Evolutionary conservation across 2,888 invertebrate genomes (phyloP), one percentile per base, ranked within the genome.

Genomic region (Masnerella sp.): DNA sequence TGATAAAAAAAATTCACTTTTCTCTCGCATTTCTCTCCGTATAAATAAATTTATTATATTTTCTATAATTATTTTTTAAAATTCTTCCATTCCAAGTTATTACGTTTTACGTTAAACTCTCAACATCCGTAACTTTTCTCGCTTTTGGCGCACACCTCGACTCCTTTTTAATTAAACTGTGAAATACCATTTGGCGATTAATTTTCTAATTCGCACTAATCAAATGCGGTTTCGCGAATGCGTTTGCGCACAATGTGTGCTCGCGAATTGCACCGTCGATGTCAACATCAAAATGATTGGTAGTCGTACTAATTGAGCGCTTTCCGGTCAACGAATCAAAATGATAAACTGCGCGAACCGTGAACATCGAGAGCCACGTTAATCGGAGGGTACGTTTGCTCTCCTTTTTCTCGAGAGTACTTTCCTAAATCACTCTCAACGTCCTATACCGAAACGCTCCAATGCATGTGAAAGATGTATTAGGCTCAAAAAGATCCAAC

Each of bases 241-340:
- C 9, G 9, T 42, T 30, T 34, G 28, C 54, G n/a, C 62, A 30
- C 15, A 25, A 22, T 12, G 25, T 43, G 25, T 20, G 47, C 28
- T 64, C 68, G 51, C 51, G 51, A 47, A 70, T 65, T 72, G 47
- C 25, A n/a, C 42, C 47, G 51, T 38, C 45, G 68, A 64, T 68
- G 69, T 69, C 74, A 70, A 70, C 69, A 61, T 61, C 65, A 51
- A 54, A 47, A 65, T 70, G 74, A 69, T 74, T 74, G 54, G 74
- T 70, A 54, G 69, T 61, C 43, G 59, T 47, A 49, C 64, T 74
- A 65, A 74, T 74, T 70, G 74, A 74, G 52, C 69, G 69, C 61
- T 74, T 74, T 68, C 74, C 74, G 74, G 74, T 74, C 74, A 74
- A 65, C 74, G 74, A 70, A 74, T 70, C 65, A 70, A 74, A 74